Evolutionary conservation across 2,888 invertebrate genomes (phyloP).

Genomic region (Drosophila formosana): DNA sequence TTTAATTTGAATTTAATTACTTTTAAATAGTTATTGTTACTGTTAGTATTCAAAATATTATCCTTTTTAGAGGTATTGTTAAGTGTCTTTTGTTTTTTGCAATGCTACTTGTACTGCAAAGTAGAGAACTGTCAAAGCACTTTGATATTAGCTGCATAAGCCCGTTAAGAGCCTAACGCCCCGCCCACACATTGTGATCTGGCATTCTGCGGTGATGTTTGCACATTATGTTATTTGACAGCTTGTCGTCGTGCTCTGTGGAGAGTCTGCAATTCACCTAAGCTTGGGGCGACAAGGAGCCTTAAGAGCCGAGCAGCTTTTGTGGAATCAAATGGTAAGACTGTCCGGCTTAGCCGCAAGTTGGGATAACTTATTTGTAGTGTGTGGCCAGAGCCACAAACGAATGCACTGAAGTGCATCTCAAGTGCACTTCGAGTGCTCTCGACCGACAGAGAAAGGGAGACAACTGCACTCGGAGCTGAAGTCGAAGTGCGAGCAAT

Average conservation of each 20-base stretch:
- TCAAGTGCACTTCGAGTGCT: conserved; percentile 34
- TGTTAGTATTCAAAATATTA: no score
- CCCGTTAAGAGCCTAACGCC: neutral
- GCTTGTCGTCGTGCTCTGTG: neutral
- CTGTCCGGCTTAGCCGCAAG: conserved; percentile 16
- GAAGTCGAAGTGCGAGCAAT: conserved; percentile 30
- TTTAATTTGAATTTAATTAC: no score
- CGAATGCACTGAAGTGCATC: conserved; percentile 51
- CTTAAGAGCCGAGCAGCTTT: conserved; percentile 1
- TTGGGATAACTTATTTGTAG: conserved; percentile 47
- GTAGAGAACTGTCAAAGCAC: neutral
- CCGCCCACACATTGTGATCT: neutral
- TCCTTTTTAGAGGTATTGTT: no score
- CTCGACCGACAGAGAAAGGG: no score
- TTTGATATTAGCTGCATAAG: neutral
- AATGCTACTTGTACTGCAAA: no score
- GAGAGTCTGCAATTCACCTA: neutral
- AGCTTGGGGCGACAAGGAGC: neutral
- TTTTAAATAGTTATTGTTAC: no score
- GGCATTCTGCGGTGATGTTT: neutral
- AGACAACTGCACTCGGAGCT: conserved; percentile 3
- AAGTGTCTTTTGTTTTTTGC: no score
- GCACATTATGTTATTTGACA: neutral
- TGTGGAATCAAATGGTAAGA: conserved; percentile 30
- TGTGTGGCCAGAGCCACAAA: conserved; percentile 20